Evolutionary conservation across 2,888 invertebrate genomes (phyloP), one percentile per base, ranked within the genome.

Genomic region (Syrphus vitripennis): DNA sequence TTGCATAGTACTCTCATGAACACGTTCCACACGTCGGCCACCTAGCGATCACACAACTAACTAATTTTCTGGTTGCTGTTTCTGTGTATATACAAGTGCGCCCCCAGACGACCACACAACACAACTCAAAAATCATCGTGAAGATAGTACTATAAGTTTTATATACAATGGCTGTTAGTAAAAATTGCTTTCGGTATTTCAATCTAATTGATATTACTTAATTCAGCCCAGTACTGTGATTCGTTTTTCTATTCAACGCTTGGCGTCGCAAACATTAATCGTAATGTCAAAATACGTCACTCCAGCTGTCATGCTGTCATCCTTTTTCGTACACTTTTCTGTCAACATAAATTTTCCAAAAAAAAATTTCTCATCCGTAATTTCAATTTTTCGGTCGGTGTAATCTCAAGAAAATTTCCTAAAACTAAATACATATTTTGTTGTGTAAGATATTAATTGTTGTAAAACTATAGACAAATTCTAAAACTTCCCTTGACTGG

Each of bases 281-380:
- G 4, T 1, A 2, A 0, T 45, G 19, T 10, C 21, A 50, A 50
- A n/a, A 14, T 34, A 1, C 16, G 34, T 37, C 37, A 37, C 9
- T 34, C 59, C 42, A 65, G 12, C 37, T 21, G 31, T 55, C 61
- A 26, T 40, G 9, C 65, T 80, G 80, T 71, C 80, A 75, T 21
- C 34, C 14, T 45, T 50, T 50, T 29, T 16, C 9, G 24, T 37
- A 31, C 45, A 67, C 34, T 40, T 10, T 34, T 9, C 45, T 81
- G 77, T 81, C 84, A 86, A 81, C 59, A 81, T 81, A 80, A 67
- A 69, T 69, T 34, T 80, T 45, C 71, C 71, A 80, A 80, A 69
- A 81, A n/a, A 77, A 69, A 55, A 29, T 9, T 55, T 80, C 72
- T 69, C n/a, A 37, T 40, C 76, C 69, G 53, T 63, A 67, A 69